Percentiles rank a stretch among this genome's conserved stretches.
These are phyloP conservation scores for Hypanus sabinus DNA, from an alignment of 2,113 vertebrate species.

Conservation along the genomic window DNA sequence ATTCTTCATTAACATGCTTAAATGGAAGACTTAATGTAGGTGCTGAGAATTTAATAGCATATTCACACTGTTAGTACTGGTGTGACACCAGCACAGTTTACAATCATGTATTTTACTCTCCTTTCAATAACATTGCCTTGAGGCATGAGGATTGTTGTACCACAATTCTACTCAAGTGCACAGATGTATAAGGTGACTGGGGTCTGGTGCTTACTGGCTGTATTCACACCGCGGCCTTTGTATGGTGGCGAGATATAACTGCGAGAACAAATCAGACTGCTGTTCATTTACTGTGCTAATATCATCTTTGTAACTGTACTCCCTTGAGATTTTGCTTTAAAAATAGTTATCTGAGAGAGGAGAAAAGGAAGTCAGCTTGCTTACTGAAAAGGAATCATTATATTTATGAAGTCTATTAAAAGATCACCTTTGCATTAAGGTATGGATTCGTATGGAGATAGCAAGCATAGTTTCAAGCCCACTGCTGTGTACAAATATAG, in stretches of 20 bases:
- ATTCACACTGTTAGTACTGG: slow-evolving; percentile 18
- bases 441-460: neutral
- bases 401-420: neutral
- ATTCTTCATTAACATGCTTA: slow-evolving; percentile 33
- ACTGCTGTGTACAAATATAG: slow-evolving; percentile 43
- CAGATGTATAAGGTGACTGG: neutral
- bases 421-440: neutral
- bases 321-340: neutral
- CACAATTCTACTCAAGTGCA: slow-evolving; percentile 8
- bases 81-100: slow-evolving; percentile 26
- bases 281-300: neutral
- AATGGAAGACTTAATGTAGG: slow-evolving; percentile 20
- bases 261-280: neutral
- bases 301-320: neutral
- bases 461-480: neutral
- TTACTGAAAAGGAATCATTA: neutral
- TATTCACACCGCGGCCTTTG: neutral
- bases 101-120: slow-evolving; percentile 25
- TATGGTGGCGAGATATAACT: neutral
- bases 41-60: slow-evolving; percentile 15
- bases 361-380: neutral
- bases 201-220: neutral
- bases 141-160: neutral
- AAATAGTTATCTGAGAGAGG: neutral
- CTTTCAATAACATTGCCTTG: slow-evolving; percentile 6